Evolutionary conservation across 2,113 vertebrate genomes (phyloP).

Genomic region (Bubalus kerabau): DNA sequence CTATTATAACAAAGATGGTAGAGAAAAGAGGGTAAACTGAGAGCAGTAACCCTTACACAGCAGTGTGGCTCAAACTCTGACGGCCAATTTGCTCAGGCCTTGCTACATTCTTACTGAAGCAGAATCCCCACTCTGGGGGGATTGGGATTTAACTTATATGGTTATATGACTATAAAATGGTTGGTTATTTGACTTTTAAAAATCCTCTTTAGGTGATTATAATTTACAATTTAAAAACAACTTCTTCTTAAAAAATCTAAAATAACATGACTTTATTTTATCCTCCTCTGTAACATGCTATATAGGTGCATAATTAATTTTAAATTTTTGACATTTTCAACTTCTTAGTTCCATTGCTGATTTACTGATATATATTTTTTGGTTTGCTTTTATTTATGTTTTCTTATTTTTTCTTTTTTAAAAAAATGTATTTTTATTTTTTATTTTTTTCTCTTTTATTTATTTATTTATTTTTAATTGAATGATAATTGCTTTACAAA

Average conservation of each 20-base stretch:
- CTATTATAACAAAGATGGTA: not conserved
- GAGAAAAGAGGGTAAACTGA: no score
- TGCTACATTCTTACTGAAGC: not conserved
- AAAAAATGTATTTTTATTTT: not conserved
- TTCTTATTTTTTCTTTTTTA: not conserved
- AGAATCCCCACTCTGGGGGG: not conserved
- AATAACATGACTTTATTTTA: not conserved
- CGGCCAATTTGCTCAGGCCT: fast-evolving
- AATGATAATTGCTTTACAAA: not conserved
- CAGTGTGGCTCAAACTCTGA: not conserved
- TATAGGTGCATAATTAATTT: not conserved
- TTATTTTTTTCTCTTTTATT: not conserved
- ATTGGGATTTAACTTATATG: not conserved
- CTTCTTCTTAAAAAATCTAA: not conserved
- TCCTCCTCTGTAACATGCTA: not conserved
- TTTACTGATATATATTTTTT: not conserved
- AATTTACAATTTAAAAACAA: not conserved
- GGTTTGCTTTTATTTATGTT: not conserved
- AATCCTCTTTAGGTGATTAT: not conserved
- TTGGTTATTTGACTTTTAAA: not conserved
- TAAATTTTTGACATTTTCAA: not conserved
- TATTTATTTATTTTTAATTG: not conserved
- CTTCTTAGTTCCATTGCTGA: not conserved
- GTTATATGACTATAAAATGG: not conserved
- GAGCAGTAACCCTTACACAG: not conserved